These are phyloP conservation scores for Lanius ludovicianus DNA, from an alignment of 2,113 vertebrate species.

Conservation along the genomic window DNA sequence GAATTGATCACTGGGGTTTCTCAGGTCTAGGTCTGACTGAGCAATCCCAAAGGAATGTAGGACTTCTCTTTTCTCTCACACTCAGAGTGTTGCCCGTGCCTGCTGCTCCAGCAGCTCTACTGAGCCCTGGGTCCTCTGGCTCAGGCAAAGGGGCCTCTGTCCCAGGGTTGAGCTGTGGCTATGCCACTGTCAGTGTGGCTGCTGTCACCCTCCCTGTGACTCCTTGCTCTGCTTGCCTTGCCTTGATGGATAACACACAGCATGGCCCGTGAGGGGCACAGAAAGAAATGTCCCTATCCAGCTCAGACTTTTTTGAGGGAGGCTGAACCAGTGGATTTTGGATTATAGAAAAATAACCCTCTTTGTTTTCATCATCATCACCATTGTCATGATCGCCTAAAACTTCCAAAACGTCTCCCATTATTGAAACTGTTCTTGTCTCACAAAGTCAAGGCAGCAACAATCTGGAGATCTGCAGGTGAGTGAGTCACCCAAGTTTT, in stretches of 20 bases:
- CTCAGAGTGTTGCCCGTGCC: rapidly evolving
- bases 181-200: rapidly evolving
- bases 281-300: neutral
- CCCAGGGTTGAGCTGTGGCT: rapidly evolving
- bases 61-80: neutral
- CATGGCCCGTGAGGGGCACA: rapidly evolving
- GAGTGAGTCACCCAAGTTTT: neutral
- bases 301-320: neutral
- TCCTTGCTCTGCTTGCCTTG: neutral
- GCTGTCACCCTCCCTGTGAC: rapidly evolving
- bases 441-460: neutral
- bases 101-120: neutral
- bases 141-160: too few species aligned
- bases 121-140: neutral
- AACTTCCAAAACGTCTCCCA: neutral
- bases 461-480: neutral
- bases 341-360: neutral
- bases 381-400: neutral
- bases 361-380: neutral
- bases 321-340: neutral
- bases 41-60: neutral
- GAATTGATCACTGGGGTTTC: neutral
- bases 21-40: neutral
- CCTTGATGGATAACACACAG: neutral
- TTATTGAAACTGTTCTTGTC: neutral